Conservation (phyloP, 2,888 invertebrate species). For the Limnephilus marmoratus region DNA sequence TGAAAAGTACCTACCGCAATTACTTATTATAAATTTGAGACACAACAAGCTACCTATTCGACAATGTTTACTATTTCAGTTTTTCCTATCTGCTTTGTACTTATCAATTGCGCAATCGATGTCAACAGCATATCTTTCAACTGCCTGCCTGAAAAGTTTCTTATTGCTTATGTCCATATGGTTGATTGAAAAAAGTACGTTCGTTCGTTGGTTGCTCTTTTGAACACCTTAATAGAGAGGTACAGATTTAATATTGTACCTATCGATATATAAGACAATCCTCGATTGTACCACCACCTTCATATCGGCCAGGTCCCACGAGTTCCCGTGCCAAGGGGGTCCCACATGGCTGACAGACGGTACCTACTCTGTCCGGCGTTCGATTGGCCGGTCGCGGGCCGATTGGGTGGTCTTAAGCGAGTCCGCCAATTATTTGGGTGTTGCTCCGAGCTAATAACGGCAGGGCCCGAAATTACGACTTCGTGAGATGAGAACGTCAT, state of each 20-base stretch:
- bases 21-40: no score
- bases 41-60: no score
- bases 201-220: no score
- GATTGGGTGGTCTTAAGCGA: conserved; percentile 59
- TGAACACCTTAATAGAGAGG: no score
- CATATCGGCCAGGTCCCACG: neutral
- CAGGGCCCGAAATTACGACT: conserved; percentile 61
- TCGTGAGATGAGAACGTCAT: conserved; percentile 45
- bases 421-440: conserved; percentile 65
- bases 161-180: no score
- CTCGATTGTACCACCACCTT: neutral
- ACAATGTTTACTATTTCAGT: no score
- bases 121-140: no score
- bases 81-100: no score
- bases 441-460: conserved; percentile 62
- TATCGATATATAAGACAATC: neutral
- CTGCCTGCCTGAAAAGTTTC: no score
- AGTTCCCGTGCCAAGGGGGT: conserved; percentile 5
- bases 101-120: no score
- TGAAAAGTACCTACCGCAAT: no score
- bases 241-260: neutral
- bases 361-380: neutral
- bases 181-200: no score
- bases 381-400: conserved; percentile 56
- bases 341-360: neutral